Evolutionary conservation across 64 coral and sea anemone species (phyloP), one percentile per base, ranked within the genome.

Genomic region (Stichodactyla helianthus): DNA sequence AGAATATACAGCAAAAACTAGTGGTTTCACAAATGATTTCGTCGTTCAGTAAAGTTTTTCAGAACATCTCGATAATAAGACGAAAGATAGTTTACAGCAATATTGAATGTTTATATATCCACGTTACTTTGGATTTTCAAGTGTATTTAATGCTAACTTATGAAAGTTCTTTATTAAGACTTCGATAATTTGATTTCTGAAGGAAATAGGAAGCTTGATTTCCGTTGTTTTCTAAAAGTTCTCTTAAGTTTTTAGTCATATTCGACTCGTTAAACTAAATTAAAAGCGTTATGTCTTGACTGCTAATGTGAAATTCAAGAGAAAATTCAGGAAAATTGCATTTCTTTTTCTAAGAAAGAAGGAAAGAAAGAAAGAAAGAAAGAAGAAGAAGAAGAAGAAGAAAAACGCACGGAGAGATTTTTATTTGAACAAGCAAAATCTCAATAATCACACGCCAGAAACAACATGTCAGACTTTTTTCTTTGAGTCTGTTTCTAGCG

Each of bases 261-360:
- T 74, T 74, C 23, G 2, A 1, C 25, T 74, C 10, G 68, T 23
- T 74, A 14, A 28, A 74, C 68, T 28, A 13, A 27, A 74, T 74
- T 74, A 31, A 31, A 31, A 28, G 25, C 68, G 10, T 9, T n/a
- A 31, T 74, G 9, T 74, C 7, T 27, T 23, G 68, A 74, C 22
- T 74, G n/a, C 68, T 74, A 74, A 74, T 74, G 25, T 74, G 68
- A 74, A 74, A 74, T 27, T 74, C 68, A 74, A 23, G 27, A 31
- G 27, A 26, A 12, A 27, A 2, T 31, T 74, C 35, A 44, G 35
- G 35, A 44, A 44, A 44, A 44, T 44, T 44, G 35, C 1, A 44
- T 44, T 44, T 44, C 35, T 44, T 44, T 44, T 44, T 44, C 35
- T 44, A 44, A 44, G 1, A 44, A 44, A 44, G 35, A 44, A 44